Evolutionary conservation across 1,140 invertebrate genomes (phyloP).

Genomic region (Zaprionus ornatus): DNA sequence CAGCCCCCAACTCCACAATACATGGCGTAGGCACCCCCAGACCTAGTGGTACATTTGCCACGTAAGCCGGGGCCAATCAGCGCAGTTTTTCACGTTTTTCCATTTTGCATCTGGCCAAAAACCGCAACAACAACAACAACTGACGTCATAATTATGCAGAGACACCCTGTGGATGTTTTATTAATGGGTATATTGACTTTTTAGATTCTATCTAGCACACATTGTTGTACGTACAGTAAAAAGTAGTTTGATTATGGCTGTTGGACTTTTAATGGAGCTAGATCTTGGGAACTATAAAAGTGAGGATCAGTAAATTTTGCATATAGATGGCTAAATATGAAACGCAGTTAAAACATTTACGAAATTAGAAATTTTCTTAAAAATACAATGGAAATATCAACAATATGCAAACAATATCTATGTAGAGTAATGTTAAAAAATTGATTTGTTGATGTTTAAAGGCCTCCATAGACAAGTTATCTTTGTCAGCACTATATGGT

Average conservation of each 20-base stretch:
- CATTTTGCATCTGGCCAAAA: constrained; percentile 55
- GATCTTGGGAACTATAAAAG: neutral
- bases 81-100: constrained; percentile 10
- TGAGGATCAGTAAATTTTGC: neutral
- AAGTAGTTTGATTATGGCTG: neutral
- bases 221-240: neutral
- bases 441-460: too few species aligned
- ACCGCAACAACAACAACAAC: constrained; percentile 22
- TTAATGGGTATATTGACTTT: neutral
- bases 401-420: too few species aligned
- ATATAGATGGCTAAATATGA: neutral
- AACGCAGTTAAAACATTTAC: neutral
- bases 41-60: constrained; percentile 15
- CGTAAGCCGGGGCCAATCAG: constrained; percentile 26
- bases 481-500: too few species aligned
- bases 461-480: too few species aligned
- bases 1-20: neutral
- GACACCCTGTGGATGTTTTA: neutral
- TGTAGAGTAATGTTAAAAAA: too few species aligned
- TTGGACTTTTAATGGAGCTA: neutral
- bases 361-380: neutral
- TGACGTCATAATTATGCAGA: constrained; percentile 66
- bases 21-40: neutral
- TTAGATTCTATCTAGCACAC: neutral
- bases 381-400: too few species aligned